Evolutionary conservation across 2,797 vertebrate species (phyloP).

Genomic region (Momotus momota): DNA sequence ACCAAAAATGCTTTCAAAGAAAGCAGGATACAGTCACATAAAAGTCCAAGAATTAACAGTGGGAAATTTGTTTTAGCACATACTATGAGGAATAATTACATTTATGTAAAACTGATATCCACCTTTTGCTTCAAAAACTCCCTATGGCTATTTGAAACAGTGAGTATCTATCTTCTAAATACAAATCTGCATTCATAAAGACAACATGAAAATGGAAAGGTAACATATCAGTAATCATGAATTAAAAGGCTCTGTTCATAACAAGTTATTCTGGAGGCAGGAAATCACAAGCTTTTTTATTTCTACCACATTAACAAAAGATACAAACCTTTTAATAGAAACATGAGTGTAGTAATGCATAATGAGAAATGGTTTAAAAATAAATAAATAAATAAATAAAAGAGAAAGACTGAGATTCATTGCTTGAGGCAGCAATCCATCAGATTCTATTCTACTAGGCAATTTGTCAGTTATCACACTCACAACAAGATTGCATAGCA

Average conservation of each 20-base stretch:
- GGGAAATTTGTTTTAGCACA: neutral
- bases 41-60: neutral
- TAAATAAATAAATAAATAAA: neutral
- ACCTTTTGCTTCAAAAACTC: neutral
- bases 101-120: neutral
- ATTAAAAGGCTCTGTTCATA: constrained; percentile 10
- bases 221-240: neutral
- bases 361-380: neutral
- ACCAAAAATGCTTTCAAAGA: neutral
- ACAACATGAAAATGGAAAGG: neutral
- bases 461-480: neutral
- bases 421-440: neutral
- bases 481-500: neutral
- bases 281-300: constrained; percentile 9
- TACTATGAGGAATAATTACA: neutral
- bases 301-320: neutral
- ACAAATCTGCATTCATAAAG: neutral
- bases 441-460: neutral
- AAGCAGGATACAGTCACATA: neutral
- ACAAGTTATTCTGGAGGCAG: neutral
- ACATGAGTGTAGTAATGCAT: neutral
- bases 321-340: neutral
- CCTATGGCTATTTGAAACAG: neutral
- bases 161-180: neutral
- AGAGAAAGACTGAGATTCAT: neutral